These are phyloP conservation scores for Pseudolaguvia tuberculata DNA, from an alignment of 2,113 vertebrate species.

Conservation along the genomic window DNA sequence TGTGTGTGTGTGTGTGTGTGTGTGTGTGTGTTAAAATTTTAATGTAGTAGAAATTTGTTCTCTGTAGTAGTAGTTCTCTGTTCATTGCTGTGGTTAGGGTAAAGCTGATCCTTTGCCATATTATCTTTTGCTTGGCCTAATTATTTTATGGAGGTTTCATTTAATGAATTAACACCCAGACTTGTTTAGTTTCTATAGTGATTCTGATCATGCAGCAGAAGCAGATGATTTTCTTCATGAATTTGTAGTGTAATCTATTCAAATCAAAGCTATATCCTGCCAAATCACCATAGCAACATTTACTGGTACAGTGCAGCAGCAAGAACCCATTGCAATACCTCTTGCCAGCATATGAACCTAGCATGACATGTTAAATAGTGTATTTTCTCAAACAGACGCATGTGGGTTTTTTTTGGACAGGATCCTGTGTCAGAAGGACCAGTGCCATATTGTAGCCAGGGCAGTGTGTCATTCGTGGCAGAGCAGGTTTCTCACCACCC, in stretches of 20 bases:
- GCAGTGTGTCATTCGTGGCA: constrained; percentile 89
- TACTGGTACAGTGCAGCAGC: not conserved
- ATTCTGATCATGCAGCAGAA: not conserved
- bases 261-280: not conserved
- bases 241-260: not conserved
- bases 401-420: constrained; percentile 59
- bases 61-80: too few relatives aligned
- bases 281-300: constrained; percentile 10
- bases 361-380: not conserved
- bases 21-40: too few relatives aligned
- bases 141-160: too few relatives aligned
- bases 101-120: not conserved
- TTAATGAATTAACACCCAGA: not conserved
- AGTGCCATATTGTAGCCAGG: constrained; percentile 81
- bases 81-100: not conserved
- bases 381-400: not conserved
- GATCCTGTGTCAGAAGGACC: constrained; percentile 89
- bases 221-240: too few relatives aligned
- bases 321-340: not conserved
- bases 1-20: too few relatives aligned
- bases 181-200: not conserved
- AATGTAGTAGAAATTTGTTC: not conserved
- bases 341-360: not conserved
- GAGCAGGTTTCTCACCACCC: constrained; percentile 99
- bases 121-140: not conserved